Conservation (phyloP, 2,113 vertebrate species). For the Plotosus lineatus region DNA sequence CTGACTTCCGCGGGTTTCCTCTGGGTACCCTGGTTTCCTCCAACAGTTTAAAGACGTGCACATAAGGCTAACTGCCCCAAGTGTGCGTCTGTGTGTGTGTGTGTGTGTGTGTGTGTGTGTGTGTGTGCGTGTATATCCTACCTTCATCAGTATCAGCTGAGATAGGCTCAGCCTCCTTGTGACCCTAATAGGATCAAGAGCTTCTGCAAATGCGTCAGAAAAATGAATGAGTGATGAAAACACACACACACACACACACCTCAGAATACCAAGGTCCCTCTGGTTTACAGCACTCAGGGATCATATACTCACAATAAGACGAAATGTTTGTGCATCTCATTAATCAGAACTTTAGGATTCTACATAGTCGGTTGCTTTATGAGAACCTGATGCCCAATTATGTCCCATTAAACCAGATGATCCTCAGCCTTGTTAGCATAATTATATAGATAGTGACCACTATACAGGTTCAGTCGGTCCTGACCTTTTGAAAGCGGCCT, state of each 20-base stretch:
- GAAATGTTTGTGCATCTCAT: constrained; percentile 8
- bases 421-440: neutral
- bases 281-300: neutral
- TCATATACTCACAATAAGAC: neutral
- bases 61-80: too few relatives aligned
- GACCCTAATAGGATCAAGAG: too few relatives aligned
- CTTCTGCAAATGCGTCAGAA: too few relatives aligned
- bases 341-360: neutral
- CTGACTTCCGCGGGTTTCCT: too few relatives aligned
- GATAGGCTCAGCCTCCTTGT: too few relatives aligned
- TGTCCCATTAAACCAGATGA: neutral
- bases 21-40: too few relatives aligned
- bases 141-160: too few relatives aligned
- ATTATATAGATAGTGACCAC: neutral
- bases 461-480: neutral
- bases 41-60: too few relatives aligned
- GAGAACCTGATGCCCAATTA: constrained; percentile 17
- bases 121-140: too few relatives aligned
- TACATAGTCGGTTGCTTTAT: constrained; percentile 25
- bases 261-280: neutral
- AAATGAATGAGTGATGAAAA: neutral
- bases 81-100: too few relatives aligned
- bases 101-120: too few relatives aligned
- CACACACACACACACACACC: neutral
- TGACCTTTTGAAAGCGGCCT: neutral